Base-by-base conservation (phyloP, 1,140 invertebrate genomes). In the Drosophila pachea region DNA sequence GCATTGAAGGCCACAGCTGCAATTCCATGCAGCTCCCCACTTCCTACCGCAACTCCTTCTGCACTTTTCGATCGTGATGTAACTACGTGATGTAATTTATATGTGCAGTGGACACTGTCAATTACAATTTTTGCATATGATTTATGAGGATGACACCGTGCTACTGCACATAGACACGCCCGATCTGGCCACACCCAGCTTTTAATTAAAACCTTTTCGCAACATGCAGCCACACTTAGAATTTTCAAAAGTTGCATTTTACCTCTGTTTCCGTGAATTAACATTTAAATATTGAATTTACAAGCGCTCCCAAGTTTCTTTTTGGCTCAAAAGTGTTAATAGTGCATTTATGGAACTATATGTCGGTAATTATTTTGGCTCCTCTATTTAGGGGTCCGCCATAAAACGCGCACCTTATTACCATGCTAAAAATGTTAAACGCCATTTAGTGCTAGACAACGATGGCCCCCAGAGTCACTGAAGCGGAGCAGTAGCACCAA, bases 101-200 rank as follows among this genome's bases (percentile, higher is more conserved):
- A n/a, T 7, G 1, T 32, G 12, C 38, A 60, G 61, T 65, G 64
- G 40, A 67, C 62, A 63, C 59, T 69, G 70, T 77, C 74, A 68
- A 40, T 68, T 83, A 68, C 52, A 71, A 71, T 74, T 81, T 81
- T 38, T 63, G 74, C 78, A 82, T 77, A 82, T 82, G 68, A 52
- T 68, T 78, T 75, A 66, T 53, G 55, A 59, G 47, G 33, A 45
- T 47, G n/a, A 22, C 22, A 50, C 29, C 33, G 31, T 11, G 11
- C 35, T 38, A 31, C 36, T n/a, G 22, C 38, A 53, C 5, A 12
- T 35, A 42, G 22, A 36, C 52, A 54, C 52, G 29, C 52, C 52
- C 52, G 52, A 40, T 54, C 52, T 40, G 52, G 36, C 52, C 4
- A 49, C 31, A 49, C 31, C 11, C 1, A 22, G 12, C 5, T 29